Percentiles rank a stretch among this genome's conserved stretches.
Conservation (phyloP, 2,113 vertebrate genomes). For the Oreotrochilus melanogaster region DNA sequence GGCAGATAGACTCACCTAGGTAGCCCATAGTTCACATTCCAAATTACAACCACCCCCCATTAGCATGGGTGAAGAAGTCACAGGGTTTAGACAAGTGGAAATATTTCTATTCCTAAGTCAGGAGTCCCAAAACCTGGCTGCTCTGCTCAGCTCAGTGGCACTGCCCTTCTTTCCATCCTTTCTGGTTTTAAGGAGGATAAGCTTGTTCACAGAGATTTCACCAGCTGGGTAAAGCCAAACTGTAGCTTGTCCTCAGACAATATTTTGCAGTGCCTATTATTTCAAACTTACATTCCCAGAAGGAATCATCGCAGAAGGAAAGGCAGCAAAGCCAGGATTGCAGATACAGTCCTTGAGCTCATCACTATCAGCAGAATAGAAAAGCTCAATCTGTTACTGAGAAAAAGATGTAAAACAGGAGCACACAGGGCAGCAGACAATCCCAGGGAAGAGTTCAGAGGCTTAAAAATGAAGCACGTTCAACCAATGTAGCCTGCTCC, state of each 20-base stretch:
- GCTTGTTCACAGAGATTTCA: background rate
- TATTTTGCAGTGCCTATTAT: background rate
- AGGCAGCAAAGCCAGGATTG: background rate
- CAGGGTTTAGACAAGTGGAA: background rate
- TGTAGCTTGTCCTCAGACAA: background rate
- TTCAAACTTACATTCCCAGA: background rate
- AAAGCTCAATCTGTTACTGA: background rate
- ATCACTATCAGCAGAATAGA: background rate
- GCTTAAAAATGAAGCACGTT: background rate
- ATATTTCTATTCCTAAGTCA: background rate
- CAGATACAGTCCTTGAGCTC: background rate
- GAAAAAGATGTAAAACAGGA: background rate
- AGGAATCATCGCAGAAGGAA: background rate
- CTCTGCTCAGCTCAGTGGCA: background rate
- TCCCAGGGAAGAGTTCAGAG: background rate
- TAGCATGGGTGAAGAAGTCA: accelerated
- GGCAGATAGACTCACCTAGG: accelerated
- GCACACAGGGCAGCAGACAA: accelerated
- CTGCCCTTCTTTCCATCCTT: background rate
- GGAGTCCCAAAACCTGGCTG: background rate
- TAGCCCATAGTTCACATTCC: background rate
- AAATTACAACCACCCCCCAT: background rate
- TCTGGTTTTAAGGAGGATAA: background rate
- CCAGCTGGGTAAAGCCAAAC: background rate
- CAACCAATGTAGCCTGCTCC: background rate